Conservation (phyloP, 2,888 invertebrate species). For the Phyllotreta striolata region DNA sequence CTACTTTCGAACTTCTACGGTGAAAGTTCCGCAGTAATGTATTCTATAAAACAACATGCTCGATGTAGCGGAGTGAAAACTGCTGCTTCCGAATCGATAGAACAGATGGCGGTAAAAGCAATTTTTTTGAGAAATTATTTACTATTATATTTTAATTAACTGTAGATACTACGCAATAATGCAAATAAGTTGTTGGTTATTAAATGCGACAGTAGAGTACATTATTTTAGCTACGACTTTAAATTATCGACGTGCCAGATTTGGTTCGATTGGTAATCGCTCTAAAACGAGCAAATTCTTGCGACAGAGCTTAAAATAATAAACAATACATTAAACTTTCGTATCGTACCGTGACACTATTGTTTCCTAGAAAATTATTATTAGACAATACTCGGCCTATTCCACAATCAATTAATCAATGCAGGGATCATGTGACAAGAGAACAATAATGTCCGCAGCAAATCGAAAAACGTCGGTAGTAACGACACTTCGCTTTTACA, state of each 20-base stretch:
- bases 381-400: constrained; percentile 23
- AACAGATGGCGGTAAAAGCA: constrained; percentile 13
- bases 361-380: constrained; percentile 39
- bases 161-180: no score
- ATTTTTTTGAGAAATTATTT: background rate
- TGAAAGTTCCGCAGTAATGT: constrained; percentile 2
- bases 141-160: no score
- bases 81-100: background rate
- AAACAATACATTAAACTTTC: constrained; percentile 36
- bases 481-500: constrained; percentile 21
- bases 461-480: constrained; percentile 28
- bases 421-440: constrained; percentile 40
- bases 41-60: background rate
- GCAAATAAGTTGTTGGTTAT: no score
- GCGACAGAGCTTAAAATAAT: constrained; percentile 36
- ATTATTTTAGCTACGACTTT: no score
- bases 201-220: no score
- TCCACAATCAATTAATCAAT: constrained; percentile 38
- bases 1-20: background rate
- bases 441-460: constrained; percentile 33
- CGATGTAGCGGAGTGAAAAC: constrained; percentile 2
- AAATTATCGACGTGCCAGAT: no score
- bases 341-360: constrained; percentile 28
- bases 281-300: background rate
- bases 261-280: no score